Percentiles rank a stretch among this genome's conserved stretches.
These are phyloP conservation scores for Rhinogobius similis DNA, from an alignment of 2,113 vertebrate genomes.

Conservation along the genomic window DNA sequence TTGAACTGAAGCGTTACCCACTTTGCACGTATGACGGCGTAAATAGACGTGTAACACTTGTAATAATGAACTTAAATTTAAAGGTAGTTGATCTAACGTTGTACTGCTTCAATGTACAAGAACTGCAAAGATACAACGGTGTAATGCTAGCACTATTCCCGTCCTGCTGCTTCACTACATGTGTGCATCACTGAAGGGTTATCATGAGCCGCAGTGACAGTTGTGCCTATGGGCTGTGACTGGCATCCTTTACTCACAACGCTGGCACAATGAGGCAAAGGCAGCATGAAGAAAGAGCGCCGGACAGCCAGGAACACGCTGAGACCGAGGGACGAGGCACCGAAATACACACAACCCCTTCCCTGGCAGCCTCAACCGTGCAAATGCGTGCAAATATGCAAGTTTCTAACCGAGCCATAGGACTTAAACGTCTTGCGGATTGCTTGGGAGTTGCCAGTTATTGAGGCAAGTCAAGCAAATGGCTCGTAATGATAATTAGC, in stretches of 20 bases:
- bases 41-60: no score
- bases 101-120: background rate
- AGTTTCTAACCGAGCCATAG: no score
- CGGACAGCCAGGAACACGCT: conserved; percentile 12
- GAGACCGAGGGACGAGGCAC: conserved; percentile 9
- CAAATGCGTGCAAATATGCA: no score
- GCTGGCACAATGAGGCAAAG: conserved; percentile 29
- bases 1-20: no score
- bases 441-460: no score
- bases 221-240: conserved; percentile 67
- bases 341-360: background rate
- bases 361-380: no score
- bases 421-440: no score
- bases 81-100: no score
- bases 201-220: conserved; percentile 73
- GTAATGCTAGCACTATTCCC: conserved; percentile 23
- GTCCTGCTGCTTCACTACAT: conserved; percentile 68
- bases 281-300: conserved; percentile 28
- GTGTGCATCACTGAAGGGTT: conserved; percentile 75
- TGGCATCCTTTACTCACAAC: conserved; percentile 55
- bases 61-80: no score
- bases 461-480: no score
- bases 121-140: conserved; percentile 13
- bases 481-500: no score
- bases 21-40: no score